Conservation (phyloP, 2,113 vertebrate genomes). For the Chloebia gouldiae region DNA sequence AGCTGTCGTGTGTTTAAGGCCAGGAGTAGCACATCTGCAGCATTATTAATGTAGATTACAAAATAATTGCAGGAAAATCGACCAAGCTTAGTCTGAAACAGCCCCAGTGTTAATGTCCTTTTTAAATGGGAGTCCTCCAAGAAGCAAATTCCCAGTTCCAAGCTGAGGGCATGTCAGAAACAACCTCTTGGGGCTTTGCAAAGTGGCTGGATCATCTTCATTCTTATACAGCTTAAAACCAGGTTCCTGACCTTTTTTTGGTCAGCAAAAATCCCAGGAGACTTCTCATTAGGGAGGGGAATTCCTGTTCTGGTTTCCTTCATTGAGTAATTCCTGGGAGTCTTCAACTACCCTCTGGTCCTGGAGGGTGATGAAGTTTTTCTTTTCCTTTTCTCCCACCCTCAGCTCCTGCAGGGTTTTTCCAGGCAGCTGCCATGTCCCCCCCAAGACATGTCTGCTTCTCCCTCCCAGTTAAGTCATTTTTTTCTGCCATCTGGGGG, state of each 20-base stretch:
- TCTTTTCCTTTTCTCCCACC: not conserved
- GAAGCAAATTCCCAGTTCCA: not conserved
- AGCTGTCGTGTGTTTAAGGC: not conserved
- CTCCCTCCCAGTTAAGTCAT: not conserved
- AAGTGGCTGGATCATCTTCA: not conserved
- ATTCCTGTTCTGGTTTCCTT: conserved; percentile 16
- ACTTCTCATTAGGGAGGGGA: not conserved
- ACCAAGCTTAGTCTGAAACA: not conserved
- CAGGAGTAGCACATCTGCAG: conserved; percentile 6
- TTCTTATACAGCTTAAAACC: not conserved
- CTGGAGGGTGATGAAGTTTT: not conserved
- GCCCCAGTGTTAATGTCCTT: fast-evolving
- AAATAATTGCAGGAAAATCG: not conserved
- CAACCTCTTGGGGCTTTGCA: not conserved
- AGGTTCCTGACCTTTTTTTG: not conserved
- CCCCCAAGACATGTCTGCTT: not conserved
- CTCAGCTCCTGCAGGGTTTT: not conserved
- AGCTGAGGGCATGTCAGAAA: not conserved
- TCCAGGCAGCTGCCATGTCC: not conserved
- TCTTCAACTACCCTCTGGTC: not conserved
- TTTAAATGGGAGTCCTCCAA: not conserved
- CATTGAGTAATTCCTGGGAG: not conserved
- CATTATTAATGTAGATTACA: not conserved
- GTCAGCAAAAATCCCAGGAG: not conserved
- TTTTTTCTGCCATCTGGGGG: not conserved